These are phyloP conservation scores for Panthera uncia DNA, from an alignment of 2,113 vertebrate species.

Conservation along the genomic window DNA sequence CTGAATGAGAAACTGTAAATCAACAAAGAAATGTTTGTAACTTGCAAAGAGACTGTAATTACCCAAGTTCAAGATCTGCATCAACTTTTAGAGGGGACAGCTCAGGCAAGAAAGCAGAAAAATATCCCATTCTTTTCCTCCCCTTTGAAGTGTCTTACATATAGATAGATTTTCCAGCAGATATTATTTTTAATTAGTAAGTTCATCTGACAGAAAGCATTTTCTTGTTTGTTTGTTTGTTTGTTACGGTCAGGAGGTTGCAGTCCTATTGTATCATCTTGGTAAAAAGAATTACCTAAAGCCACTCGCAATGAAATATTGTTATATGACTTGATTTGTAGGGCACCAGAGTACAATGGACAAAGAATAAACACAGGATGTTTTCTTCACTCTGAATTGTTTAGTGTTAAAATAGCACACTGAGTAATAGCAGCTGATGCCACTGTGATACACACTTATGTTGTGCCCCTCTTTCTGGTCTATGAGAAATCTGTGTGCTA, in stretches of 20 bases:
- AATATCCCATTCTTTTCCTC: not conserved
- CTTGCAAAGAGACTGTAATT: not conserved
- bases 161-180: not conserved
- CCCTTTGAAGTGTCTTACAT: not conserved
- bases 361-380: slow-evolving; percentile 35
- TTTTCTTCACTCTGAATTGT: slow-evolving; percentile 44
- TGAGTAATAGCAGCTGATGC: not conserved
- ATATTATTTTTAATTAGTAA: slow-evolving; percentile 14
- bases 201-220: not conserved
- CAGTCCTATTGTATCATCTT: not conserved
- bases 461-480: not conserved
- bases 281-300: not conserved
- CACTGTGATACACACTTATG: not conserved
- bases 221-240: not conserved
- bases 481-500: not conserved
- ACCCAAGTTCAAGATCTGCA: not conserved
- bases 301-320: not conserved
- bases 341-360: not conserved
- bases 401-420: slow-evolving; percentile 53
- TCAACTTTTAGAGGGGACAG: not conserved
- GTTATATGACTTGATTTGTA: not conserved
- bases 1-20: slow-evolving; percentile 2
- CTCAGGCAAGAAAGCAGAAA: not conserved
- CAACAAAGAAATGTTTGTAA: not conserved
- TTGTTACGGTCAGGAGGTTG: not conserved